A percentile compares a stretch with the other conserved stretches of the same genome.
Conservation (phyloP, 2,797 vertebrate genomes). For the Phylloscopus collybita region DNA sequence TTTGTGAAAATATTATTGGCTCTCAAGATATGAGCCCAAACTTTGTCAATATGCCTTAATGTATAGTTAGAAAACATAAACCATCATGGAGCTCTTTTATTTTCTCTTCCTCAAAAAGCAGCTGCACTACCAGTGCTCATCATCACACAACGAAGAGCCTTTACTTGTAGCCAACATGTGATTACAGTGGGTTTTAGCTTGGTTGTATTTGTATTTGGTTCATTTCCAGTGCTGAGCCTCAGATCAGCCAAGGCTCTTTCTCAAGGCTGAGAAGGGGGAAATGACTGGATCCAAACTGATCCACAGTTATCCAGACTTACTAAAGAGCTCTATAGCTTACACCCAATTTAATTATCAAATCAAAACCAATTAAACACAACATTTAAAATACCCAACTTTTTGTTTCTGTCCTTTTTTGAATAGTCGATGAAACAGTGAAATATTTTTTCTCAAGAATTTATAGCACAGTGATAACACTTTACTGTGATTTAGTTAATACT, state of each 20-base stretch:
- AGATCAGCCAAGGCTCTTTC: not conserved
- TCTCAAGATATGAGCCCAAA: not conserved
- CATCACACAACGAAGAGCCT: not conserved
- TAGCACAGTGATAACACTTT: not conserved
- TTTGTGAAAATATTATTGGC: not conserved
- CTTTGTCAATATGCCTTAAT: not conserved
- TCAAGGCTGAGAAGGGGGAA: not conserved
- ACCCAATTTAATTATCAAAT: not conserved
- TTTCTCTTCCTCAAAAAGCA: not conserved
- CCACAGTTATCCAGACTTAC: not conserved
- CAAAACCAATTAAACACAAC: not conserved
- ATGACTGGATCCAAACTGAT: not conserved
- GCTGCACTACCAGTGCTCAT: not conserved
- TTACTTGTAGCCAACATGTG: not conserved
- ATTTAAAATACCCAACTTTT: not conserved
- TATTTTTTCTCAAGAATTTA: not conserved
- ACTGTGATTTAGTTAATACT: not conserved
- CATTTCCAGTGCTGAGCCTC: slow-evolving; percentile 14
- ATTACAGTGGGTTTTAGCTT: not conserved
- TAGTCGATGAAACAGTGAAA: not conserved
- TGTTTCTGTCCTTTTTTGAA: not conserved
- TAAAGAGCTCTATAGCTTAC: not conserved
- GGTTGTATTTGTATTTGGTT: not conserved
- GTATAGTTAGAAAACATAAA: not conserved
- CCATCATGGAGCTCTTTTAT: not conserved